Conservation (phyloP, 2,888 invertebrate genomes). For the Pristionchus japonicus region DNA sequence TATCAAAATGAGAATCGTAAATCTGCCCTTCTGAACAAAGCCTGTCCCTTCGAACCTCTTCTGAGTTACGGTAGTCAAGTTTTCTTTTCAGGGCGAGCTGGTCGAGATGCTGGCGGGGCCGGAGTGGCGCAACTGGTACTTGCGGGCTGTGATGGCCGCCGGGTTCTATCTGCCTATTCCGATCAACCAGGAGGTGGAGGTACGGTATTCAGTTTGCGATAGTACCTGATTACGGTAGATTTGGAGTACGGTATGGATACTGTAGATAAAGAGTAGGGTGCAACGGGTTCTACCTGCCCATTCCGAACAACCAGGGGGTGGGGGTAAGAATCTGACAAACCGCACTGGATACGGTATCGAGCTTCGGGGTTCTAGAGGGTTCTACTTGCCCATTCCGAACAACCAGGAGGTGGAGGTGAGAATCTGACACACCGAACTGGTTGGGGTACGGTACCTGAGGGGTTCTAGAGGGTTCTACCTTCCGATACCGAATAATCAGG, state of each 20-base stretch:
- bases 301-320: neutral
- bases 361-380: too few species aligned
- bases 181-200: neutral
- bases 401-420: neutral
- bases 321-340: too few species aligned
- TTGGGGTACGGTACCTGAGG: too few species aligned
- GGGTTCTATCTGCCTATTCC: slow-evolving; percentile 45
- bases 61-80: slow-evolving; percentile 34
- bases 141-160: slow-evolving; percentile 59
- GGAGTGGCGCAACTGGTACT: slow-evolving; percentile 58
- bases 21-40: neutral
- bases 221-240: too few species aligned
- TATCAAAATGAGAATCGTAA: too few species aligned
- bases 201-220: too few species aligned
- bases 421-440: too few species aligned
- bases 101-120: slow-evolving; percentile 64
- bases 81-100: slow-evolving; percentile 64
- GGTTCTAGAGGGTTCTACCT: too few species aligned
- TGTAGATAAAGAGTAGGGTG: too few species aligned
- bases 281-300: too few species aligned
- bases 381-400: slow-evolving; percentile 39
- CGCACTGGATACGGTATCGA: too few species aligned
- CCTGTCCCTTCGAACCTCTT: neutral
- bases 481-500: neutral
- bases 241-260: too few species aligned